Base-by-base conservation (phyloP, 2,797 vertebrate species). In the Smutsia temminckii region DNA sequence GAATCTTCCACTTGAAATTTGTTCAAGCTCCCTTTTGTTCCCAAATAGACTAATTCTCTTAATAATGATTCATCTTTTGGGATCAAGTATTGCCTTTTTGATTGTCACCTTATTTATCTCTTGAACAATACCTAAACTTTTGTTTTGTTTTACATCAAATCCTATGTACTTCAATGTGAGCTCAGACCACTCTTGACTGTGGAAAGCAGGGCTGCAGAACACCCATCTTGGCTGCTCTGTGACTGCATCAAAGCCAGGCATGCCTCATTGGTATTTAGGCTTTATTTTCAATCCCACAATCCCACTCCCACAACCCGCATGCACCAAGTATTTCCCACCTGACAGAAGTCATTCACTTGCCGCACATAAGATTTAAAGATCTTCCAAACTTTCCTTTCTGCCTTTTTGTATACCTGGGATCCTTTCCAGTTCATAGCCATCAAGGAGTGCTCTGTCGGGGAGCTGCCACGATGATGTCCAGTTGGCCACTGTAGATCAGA, bases 401-500 rank as follows among this genome's bases (percentile, higher is more conserved):
- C 97, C 8, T 69, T 98, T 96, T 95, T 98, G 96, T 98, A 99
- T 27, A 99, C 98, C 0, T 96, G 96, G 0, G 97, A 98, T 25
- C 98, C 98, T 14, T 98, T 98, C 99, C 99, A 99, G 78, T 98
- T 98, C 34, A 99, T 98, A 0, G 98, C 98, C 20, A 98, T 98
- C 93, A 99, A 97, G 97, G 99, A 99, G 72, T 98, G 98, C 96
- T 99, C 99, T 0, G 99, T 99, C 93, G 99, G 96, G 99, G 97
- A 2, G 99, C 99, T 32, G 99, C 99, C 34, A 99, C 99, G 0
- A 99, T 99, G 6, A 99, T 98, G 80, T 99, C 99, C 96, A 99
- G 98, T 93, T 99, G 99, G 42, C 99, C 99, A 1, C 97, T 99
- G 98, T 99, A 99, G 55, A 99, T 97, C 68, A 99, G 97, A 90